phyloP scores from a whole-genome alignment of 2,113 vertebrate genomes.

The Lanius ludovicianus region DNA sequence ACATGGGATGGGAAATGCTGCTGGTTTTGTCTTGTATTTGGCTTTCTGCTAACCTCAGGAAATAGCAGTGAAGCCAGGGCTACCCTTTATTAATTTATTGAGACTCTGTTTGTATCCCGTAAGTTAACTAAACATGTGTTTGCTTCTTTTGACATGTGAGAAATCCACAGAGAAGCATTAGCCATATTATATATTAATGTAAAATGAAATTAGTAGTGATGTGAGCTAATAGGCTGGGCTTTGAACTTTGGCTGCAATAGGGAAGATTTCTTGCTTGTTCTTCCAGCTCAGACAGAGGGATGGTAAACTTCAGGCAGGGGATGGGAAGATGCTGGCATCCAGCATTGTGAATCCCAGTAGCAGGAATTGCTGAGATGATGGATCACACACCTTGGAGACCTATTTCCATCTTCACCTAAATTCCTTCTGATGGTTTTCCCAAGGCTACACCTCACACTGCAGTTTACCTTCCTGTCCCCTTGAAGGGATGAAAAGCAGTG shows the following conservation, averaged over 20 bases:
- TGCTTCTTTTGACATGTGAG: neutral
- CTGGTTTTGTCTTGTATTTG: neutral
- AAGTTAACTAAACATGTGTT: neutral
- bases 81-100: neutral
- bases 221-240: neutral
- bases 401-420: neutral
- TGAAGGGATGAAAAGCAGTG: neutral
- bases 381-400: neutral
- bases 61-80: neutral
- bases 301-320: neutral
- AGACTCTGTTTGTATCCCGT: neutral
- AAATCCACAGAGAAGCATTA: conserved; percentile 59
- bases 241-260: neutral
- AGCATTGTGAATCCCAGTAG: neutral
- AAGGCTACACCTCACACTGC: neutral
- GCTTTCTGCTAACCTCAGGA: neutral
- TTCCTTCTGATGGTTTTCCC: neutral
- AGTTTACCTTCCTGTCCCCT: neutral
- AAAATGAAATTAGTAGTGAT: conserved; percentile 25
- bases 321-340: neutral
- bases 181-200: conserved; percentile 52
- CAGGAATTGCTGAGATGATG: neutral
- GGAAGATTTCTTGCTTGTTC: neutral
- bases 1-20: neutral
- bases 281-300: neutral